Evolutionary conservation across 2,797 vertebrate species (phyloP).

Genomic region (Phrynocephalus forsythii): DNA sequence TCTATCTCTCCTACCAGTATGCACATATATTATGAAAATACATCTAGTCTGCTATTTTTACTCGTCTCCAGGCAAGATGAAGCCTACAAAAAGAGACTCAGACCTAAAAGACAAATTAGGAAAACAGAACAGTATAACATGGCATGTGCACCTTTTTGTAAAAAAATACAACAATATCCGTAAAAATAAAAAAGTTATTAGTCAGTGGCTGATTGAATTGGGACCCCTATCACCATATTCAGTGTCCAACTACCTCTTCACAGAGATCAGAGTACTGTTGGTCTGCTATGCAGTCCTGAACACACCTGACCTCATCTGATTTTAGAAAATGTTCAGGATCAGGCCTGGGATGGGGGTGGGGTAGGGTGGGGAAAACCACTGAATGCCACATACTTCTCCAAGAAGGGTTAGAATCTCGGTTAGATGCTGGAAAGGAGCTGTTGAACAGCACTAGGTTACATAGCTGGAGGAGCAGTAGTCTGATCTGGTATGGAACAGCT

Average conservation of each 20-base stretch:
- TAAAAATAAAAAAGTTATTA: slow-evolving; percentile 14
- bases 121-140: neutral
- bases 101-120: neutral
- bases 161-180: neutral
- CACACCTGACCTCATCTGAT: too few relatives aligned
- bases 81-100: neutral
- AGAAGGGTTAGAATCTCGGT: too few relatives aligned
- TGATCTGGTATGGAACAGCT: too few relatives aligned
- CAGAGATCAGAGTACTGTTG: neutral
- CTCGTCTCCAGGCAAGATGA: neutral
- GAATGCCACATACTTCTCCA: too few relatives aligned
- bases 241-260: neutral
- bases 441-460: too few relatives aligned
- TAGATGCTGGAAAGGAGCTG: too few relatives aligned
- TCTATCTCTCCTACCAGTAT: neutral
- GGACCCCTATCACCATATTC: neutral
- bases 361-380: too few relatives aligned
- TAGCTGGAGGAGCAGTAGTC: too few relatives aligned
- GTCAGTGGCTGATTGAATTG: fast-evolving
- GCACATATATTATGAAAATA: neutral
- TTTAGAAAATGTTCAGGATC: too few relatives aligned
- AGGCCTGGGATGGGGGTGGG: too few relatives aligned
- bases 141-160: neutral
- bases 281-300: too few relatives aligned
- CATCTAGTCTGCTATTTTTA: neutral